phyloP scores from a whole-genome alignment of 1,140 invertebrate genomes.

The Coptotermes formosanus region DNA sequence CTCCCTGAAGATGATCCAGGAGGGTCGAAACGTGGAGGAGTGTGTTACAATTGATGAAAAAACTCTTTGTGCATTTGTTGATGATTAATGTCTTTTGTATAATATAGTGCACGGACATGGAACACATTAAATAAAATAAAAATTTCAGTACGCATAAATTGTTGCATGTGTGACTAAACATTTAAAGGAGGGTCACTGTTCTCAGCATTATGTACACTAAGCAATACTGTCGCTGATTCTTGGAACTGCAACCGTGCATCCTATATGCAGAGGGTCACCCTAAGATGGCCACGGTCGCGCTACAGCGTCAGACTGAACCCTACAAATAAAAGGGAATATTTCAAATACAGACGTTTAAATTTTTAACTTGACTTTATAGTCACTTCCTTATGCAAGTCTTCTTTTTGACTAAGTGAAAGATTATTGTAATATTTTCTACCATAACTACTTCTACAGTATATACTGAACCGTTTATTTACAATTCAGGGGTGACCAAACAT shows the following conservation, averaged over 20 bases:
- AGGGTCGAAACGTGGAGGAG: too few relatives aligned
- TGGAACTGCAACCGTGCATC: background rate
- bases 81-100: too few relatives aligned
- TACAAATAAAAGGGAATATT: conserved; percentile 3
- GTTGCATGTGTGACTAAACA: too few relatives aligned
- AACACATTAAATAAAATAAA: too few relatives aligned
- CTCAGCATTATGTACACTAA: background rate
- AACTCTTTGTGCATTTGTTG: too few relatives aligned
- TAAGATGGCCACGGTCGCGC: background rate
- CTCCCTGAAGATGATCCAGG: too few relatives aligned
- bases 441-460: background rate
- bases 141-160: too few relatives aligned
- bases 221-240: background rate
- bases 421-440: background rate
- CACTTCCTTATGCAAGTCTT: background rate
- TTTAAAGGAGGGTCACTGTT: too few relatives aligned
- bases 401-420: background rate
- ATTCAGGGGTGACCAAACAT: too few relatives aligned
- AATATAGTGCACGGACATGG: too few relatives aligned
- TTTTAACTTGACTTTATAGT: background rate
- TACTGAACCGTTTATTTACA: background rate
- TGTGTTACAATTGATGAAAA: too few relatives aligned
- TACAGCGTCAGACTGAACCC: background rate
- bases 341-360: background rate
- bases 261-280: background rate